A percentile compares a stretch with the other conserved stretches of the same genome.
Conservation (phyloP, 2,888 invertebrate species). For the Cerastis leucographa region DNA sequence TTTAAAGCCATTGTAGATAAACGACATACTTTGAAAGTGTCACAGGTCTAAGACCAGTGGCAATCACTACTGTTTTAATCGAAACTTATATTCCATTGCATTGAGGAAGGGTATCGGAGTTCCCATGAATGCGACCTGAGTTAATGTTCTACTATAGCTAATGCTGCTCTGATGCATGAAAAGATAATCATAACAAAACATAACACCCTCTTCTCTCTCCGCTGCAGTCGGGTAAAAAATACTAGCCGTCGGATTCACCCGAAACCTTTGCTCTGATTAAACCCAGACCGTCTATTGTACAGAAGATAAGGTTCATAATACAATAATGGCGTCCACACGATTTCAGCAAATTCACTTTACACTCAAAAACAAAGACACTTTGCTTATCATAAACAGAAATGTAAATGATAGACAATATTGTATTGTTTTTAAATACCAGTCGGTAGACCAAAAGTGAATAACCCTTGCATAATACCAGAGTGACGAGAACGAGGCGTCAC, state of each 20-base stretch:
- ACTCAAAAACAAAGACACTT: not conserved
- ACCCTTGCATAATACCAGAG: not conserved
- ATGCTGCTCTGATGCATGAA: not conserved
- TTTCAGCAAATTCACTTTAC: not conserved
- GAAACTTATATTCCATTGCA: not conserved
- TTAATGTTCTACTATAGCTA: not conserved
- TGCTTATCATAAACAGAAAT: not conserved
- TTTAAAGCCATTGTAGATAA: not conserved
- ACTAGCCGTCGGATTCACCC: not conserved
- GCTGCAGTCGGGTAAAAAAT: not conserved
- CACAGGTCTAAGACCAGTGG: too few species aligned
- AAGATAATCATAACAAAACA: not conserved
- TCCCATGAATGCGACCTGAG: not conserved
- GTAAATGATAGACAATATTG: not conserved
- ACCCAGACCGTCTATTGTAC: not conserved
- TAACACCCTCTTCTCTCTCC: not conserved
- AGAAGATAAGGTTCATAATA: not conserved
- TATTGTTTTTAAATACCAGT: not conserved
- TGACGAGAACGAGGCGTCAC: slow-evolving; percentile 41
- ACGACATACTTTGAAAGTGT: not conserved
- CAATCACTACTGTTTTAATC: not conserved
- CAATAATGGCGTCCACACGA: not conserved
- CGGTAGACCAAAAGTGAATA: not conserved
- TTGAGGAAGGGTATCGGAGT: not conserved
- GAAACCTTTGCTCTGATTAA: not conserved